A percentile compares a stretch with the other conserved stretches of the same genome.
phyloP scores from a whole-genome alignment of 2,797 vertebrate genomes.

The Alfaro cultratus region DNA sequence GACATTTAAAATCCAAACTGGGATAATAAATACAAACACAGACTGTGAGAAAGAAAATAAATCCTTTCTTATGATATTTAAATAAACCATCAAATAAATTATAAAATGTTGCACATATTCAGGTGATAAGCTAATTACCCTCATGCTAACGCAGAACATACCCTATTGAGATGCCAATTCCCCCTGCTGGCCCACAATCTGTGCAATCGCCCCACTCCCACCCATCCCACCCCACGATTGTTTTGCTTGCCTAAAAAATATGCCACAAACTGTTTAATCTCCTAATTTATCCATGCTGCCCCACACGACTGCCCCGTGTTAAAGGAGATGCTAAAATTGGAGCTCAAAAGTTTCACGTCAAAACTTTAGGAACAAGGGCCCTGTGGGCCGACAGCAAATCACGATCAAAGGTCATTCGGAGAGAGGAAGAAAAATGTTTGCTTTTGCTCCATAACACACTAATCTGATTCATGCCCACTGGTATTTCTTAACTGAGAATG shows the following conservation, averaged over 20 bases:
- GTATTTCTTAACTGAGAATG: not conserved
- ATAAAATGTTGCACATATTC: not conserved
- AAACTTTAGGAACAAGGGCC: not conserved
- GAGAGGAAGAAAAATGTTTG: not conserved
- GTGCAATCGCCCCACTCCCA: not conserved
- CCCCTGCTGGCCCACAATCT: slow-evolving; percentile 13
- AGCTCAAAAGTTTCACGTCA: not conserved
- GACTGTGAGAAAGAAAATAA: not conserved
- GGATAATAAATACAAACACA: not conserved
- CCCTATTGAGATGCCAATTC: not conserved
- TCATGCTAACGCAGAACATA: not conserved
- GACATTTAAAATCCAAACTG: not conserved
- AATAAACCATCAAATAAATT: not conserved
- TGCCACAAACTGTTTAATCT: not conserved
- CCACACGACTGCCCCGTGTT: not conserved
- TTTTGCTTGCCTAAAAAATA: not conserved
- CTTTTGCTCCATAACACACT: not conserved
- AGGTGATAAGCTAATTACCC: not conserved
- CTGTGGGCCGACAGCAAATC: not conserved
- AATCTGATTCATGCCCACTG: not conserved
- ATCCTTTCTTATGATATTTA: not conserved
- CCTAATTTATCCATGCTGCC: not conserved
- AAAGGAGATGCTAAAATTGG: not conserved
- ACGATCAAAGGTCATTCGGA: not conserved
- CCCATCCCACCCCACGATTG: not conserved